Evolutionary conservation across 2,888 invertebrate species (phyloP).

Genomic region (Eurytoma californica): DNA sequence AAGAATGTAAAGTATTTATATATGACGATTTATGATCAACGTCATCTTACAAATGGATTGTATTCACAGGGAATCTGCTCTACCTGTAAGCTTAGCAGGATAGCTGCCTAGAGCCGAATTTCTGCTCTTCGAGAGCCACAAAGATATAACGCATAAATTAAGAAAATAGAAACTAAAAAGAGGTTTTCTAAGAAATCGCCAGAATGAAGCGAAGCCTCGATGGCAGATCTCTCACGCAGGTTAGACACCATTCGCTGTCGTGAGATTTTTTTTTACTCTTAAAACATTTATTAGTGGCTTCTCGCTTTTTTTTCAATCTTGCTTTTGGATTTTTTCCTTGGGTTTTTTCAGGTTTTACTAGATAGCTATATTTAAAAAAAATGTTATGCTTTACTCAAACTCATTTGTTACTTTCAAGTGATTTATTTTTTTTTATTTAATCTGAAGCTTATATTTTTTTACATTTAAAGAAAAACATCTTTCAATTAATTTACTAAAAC

Average conservation of each 20-base stretch:
- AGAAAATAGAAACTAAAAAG: constrained; percentile 17
- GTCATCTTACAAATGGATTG: constrained; percentile 14
- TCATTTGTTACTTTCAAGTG: too few relatives aligned
- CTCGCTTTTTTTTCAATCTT: background rate
- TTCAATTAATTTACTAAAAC: too few relatives aligned
- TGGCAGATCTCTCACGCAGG: constrained; percentile 61
- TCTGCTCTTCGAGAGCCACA: constrained; percentile 1
- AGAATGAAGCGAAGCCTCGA: constrained; percentile 64
- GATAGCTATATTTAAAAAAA: background rate
- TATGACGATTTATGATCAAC: background rate
- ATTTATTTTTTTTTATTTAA: too few relatives aligned
- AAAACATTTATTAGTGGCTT: background rate
- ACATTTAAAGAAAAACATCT: too few relatives aligned
- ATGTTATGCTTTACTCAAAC: background rate
- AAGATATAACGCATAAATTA: background rate
- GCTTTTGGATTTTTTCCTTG: constrained; percentile 8
- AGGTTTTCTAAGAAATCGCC: constrained; percentile 47
- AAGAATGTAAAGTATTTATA: background rate
- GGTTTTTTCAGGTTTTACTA: constrained; percentile 2
- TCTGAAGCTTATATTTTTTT: too few relatives aligned
- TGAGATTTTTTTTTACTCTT: background rate
- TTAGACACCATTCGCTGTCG: constrained; percentile 50
- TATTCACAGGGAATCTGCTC: constrained; percentile 43
- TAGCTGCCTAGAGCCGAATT: constrained; percentile 20
- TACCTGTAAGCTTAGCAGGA: constrained; percentile 37